These are phyloP conservation scores for Ictalurus furcatus DNA, from an alignment of 2,113 vertebrate species.

Conservation along the genomic window DNA sequence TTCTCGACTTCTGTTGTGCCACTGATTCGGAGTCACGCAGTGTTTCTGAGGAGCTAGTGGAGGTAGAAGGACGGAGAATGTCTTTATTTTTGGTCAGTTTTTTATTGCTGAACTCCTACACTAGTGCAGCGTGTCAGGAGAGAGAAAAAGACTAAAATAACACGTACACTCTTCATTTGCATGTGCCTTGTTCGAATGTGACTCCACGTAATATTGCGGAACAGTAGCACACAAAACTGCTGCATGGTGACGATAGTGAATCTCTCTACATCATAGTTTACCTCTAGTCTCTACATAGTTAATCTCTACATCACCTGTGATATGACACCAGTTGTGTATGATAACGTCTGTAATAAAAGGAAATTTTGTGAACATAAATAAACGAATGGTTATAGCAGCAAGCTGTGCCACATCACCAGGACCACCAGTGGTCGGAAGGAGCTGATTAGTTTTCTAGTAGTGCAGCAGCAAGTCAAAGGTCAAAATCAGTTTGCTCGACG, in stretches of 20 bases:
- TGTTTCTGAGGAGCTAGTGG: background rate
- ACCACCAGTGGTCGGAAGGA: background rate
- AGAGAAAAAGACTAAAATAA: background rate
- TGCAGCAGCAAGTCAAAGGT: too few species aligned
- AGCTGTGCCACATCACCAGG: too few species aligned
- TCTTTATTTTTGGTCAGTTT: background rate
- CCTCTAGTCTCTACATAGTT: too few species aligned
- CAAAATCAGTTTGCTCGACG: too few species aligned
- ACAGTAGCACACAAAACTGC: background rate
- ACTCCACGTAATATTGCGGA: too few species aligned
- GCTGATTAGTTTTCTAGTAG: too few species aligned
- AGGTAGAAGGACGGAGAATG: background rate
- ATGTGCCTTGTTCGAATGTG: background rate
- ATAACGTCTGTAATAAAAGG: too few species aligned
- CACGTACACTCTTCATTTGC: background rate
- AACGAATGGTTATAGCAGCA: background rate
- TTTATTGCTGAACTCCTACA: background rate
- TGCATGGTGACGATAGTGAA: background rate
- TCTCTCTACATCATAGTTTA: too few species aligned
- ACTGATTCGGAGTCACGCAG: background rate
- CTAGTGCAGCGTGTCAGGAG: background rate
- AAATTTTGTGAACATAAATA: too few species aligned
- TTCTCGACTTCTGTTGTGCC: background rate
- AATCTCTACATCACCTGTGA: too few species aligned
- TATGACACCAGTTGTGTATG: too few species aligned